phyloP scores from a whole-genome alignment of 2,113 vertebrate species.

The Mohoua ochrocephala region DNA sequence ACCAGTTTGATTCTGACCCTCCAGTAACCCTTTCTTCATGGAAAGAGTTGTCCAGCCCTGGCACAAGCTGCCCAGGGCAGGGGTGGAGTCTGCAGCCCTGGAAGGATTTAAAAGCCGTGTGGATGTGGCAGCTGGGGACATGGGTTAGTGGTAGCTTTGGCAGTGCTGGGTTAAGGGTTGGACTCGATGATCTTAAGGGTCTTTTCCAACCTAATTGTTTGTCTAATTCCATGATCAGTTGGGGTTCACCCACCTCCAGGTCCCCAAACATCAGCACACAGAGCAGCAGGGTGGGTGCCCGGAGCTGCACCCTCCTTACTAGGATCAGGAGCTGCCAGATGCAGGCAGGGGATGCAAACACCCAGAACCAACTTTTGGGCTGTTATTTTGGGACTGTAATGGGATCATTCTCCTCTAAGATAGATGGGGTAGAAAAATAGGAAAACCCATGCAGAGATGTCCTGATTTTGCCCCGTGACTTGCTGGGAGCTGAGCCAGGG shows the following conservation, averaged over 20 bases:
- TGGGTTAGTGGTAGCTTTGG: neutral
- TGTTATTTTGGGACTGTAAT: neutral
- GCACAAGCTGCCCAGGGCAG: neutral
- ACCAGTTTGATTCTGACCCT: neutral
- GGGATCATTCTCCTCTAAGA: neutral
- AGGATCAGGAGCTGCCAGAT: neutral
- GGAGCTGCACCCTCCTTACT: neutral
- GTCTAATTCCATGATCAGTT: neutral
- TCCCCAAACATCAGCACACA: rapidly evolving
- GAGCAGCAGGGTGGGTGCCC: neutral
- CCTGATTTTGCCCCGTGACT: neutral
- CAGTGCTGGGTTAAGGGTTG: neutral
- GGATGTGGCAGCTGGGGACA: neutral
- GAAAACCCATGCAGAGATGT: neutral
- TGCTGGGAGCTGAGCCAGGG: neutral
- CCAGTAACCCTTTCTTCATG: neutral
- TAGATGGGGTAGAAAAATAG: neutral
- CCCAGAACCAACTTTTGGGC: neutral
- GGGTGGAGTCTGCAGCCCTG: neutral
- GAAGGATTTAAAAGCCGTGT: neutral
- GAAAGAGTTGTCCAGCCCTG: neutral
- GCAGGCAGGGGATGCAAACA: neutral
- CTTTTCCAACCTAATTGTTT: neutral
- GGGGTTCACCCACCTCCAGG: neutral
- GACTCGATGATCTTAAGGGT: rapidly evolving